Base-by-base conservation (phyloP, 1,140 invertebrate genomes). In the Alviniconcha marisindica region DNA sequence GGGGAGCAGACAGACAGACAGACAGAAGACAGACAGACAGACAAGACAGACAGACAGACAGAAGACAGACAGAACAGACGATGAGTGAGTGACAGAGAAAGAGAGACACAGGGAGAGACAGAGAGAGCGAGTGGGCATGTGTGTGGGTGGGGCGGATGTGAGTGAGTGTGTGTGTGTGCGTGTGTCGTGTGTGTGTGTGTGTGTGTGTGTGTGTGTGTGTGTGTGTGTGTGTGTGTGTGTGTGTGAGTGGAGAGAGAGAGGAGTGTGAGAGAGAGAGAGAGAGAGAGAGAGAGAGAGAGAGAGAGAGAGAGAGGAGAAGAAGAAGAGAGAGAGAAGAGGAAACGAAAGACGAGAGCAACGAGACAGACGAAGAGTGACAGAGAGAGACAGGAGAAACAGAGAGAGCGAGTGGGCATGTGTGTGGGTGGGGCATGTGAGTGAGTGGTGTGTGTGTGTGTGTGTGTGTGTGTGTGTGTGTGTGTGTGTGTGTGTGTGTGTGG, bases 391-490 rank as follows among this genome's bases (percentile, higher is more conserved):
- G 24, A 51, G 7, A 51, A 51, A 51, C 7, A 12, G 21, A 51
- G 48, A 12, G 10, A 51, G 21, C 10, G n/a, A n/a, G n/a, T n/a
- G n/a, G n/a, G n/a, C n/a, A n/a, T n/a, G n/a, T n/a, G n/a, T n/a
- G n/a, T n/a, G n/a, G n/a, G n/a, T n/a, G n/a, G n/a, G n/a, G n/a
- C n/a, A 18, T 48, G 44, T 48, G 44, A 10, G 44, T 48, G 44
- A 10, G 44, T 48, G 44, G 44, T 18, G 44, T 48, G 44, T 48
- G 44, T 48, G 44, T 48, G 44, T 48, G 44, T 48, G 44, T 18
- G 69, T 71, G 69, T 71, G 69, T 36, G 69, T 71, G 69, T 38
- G 31, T 18, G 69, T 33, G 69, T 33, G 69, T 36, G 69, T 71
- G 69, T 18, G 24, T 71, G 69, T 33, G 7, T 36, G 69, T 33